Conservation (phyloP, 2,113 vertebrate genomes). For the Pardalotus punctatus region DNA sequence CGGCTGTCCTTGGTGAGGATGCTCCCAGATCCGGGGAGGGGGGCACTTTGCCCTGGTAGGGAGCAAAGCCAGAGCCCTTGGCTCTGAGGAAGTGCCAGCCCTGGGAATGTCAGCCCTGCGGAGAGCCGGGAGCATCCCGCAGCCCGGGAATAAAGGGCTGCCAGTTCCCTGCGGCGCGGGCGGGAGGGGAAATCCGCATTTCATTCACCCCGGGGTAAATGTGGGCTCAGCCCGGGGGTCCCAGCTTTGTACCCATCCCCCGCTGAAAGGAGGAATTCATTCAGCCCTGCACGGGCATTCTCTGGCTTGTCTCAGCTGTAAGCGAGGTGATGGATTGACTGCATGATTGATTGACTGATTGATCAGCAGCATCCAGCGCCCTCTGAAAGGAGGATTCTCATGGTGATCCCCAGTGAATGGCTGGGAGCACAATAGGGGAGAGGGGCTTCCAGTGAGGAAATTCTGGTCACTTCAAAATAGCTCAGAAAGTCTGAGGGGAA, state of each 20-base stretch:
- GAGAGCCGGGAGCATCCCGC: background rate
- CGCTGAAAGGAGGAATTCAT: background rate
- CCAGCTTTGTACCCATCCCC: background rate
- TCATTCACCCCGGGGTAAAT: background rate
- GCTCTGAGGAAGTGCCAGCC: accelerated
- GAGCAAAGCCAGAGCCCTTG: background rate
- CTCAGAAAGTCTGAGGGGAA: background rate
- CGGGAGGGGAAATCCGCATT: background rate
- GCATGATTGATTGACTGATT: constrained; percentile 42
- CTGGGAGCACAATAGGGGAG: background rate
- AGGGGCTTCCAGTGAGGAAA: background rate
- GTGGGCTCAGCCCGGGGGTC: background rate
- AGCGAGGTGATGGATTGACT: constrained; percentile 21
- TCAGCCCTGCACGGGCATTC: background rate
- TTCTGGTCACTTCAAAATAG: background rate
- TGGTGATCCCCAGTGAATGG: background rate
- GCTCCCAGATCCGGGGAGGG: background rate
- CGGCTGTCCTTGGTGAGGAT: background rate
- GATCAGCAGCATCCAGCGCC: background rate
- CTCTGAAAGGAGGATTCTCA: constrained; percentile 28
- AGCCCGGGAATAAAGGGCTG: background rate
- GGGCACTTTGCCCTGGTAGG: background rate
- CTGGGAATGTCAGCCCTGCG: background rate
- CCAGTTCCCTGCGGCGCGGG: background rate
- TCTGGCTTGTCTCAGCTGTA: constrained; percentile 6